Evolutionary conservation across 2,113 vertebrate genomes (phyloP).

Genomic region (Hylia prasina): DNA sequence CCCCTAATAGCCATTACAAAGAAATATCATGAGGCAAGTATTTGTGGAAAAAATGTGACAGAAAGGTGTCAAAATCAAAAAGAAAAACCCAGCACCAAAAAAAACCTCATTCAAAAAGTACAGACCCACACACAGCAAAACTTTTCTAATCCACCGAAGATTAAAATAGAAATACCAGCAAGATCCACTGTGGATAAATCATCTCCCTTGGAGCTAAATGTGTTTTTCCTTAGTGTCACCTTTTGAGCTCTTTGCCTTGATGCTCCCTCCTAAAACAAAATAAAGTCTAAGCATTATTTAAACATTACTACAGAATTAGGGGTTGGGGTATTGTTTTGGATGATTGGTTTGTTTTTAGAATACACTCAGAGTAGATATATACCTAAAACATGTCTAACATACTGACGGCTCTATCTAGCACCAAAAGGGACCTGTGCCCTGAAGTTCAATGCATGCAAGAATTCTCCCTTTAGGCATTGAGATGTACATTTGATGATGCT

Average conservation of each 20-base stretch:
- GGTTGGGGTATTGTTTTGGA: accelerated
- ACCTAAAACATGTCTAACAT: background rate
- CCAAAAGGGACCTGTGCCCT: background rate
- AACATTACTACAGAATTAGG: background rate
- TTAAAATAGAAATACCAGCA: background rate
- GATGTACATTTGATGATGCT: accelerated
- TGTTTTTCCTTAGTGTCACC: background rate
- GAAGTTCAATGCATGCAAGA: background rate
- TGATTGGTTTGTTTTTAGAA: background rate
- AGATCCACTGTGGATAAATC: background rate
- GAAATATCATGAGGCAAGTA: background rate
- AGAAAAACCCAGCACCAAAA: background rate
- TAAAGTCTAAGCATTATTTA: background rate
- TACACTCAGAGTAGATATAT: background rate
- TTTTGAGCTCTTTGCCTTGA: background rate
- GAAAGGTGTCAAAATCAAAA: background rate
- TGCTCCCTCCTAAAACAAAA: background rate
- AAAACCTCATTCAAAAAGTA: background rate
- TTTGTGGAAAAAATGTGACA: accelerated
- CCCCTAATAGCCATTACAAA: background rate
- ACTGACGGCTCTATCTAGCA: background rate
- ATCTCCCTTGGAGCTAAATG: background rate
- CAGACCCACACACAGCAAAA: background rate
- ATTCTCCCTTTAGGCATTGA: background rate
- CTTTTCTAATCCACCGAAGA: background rate